Evolutionary conservation across 2,888 invertebrate species (phyloP), one percentile per base, ranked within the genome.

Genomic region (Fragum sueziense): DNA sequence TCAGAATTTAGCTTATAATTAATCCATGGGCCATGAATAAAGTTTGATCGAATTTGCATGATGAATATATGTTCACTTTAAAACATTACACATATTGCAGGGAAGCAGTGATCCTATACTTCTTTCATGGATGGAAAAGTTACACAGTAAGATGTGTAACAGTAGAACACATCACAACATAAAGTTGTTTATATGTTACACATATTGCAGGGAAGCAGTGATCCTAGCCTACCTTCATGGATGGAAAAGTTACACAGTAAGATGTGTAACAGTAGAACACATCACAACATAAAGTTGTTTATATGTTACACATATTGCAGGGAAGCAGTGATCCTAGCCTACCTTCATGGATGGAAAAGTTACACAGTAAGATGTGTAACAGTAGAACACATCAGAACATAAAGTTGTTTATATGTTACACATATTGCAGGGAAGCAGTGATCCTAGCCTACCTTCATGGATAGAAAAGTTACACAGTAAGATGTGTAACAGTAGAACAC

Each of bases 151-250:
- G 90, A 91, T 86, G 83, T 86, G 88, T 27, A 87, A 85, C 71
- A 67, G 86, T 20, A 88, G 88, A 4, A 92, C 93, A 14, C 93
- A 94, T 52, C 90, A 91, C 52, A 96, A 96, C 90, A 93, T 95
- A 0, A 94, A 95, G 88, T 90, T 96, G 14, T 96, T 96, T 87
- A 92, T 96, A 69, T n/a, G n/a, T n/a, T n/a, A n/a, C n/a, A n/a
- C n/a, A n/a, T n/a, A 47, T 77, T 83, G 6, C 79, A 91, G 90
- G 90, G 88, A 52, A 85, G 86, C 22, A 54, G 61, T 20, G 84
- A 85, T 25, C 85, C 86, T 57, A 86, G 85, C 17, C 85, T 91
- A 91, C 94, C 92, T 2, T 75, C 87, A 0, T 95, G 94, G 94
- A 93, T 95, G 91, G 88, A 88, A 17, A 88, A 86, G 41, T 91